phyloP scores from a whole-genome alignment of 2,113 vertebrate species.

The Crotalus tigris region DNA sequence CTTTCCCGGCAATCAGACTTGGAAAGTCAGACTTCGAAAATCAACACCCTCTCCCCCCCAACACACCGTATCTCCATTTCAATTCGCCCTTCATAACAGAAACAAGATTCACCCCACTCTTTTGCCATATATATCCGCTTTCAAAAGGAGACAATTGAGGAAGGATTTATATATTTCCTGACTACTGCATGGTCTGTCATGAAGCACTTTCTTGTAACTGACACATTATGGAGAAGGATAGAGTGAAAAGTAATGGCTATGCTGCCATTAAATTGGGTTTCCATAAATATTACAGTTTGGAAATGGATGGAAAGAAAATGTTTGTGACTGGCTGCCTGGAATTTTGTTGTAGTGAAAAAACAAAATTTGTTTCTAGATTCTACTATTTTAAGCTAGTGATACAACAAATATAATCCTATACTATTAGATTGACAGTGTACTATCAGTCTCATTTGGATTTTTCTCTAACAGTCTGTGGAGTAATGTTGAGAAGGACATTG shows the following conservation, averaged over 20 bases:
- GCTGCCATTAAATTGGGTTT: conserved; percentile 7
- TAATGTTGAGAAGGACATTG: neutral
- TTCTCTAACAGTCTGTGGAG: neutral
- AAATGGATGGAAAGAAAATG: conserved; percentile 36
- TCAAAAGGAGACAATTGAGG: conserved; percentile 43
- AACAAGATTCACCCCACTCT: conserved; percentile 58
- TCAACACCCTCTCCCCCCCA: conserved; percentile 37
- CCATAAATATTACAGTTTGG: conserved; percentile 11
- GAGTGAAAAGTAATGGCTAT: conserved; percentile 14
- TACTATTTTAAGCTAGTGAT: conserved; percentile 37
- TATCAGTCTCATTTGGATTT: neutral
- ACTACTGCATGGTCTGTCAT: conserved; percentile 5
- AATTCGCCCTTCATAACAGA: conserved; percentile 50
- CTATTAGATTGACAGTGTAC: neutral
- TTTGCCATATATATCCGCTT: conserved; percentile 39
- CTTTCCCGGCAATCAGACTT: conserved; percentile 56
- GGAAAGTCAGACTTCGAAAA: conserved; percentile 68
- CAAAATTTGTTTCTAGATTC: conserved; percentile 36
- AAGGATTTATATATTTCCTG: conserved; percentile 40
- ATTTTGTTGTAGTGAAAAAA: conserved; percentile 17
- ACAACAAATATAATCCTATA: conserved; percentile 5
- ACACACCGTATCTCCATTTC: neutral
- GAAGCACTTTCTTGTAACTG: conserved; percentile 41
- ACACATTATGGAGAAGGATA: conserved; percentile 36
- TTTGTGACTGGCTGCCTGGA: conserved; percentile 37